A percentile compares a stretch with the other conserved stretches of the same genome.
Conservation (phyloP, 2,113 vertebrate genomes). For the Tinamus guttatus region DNA sequence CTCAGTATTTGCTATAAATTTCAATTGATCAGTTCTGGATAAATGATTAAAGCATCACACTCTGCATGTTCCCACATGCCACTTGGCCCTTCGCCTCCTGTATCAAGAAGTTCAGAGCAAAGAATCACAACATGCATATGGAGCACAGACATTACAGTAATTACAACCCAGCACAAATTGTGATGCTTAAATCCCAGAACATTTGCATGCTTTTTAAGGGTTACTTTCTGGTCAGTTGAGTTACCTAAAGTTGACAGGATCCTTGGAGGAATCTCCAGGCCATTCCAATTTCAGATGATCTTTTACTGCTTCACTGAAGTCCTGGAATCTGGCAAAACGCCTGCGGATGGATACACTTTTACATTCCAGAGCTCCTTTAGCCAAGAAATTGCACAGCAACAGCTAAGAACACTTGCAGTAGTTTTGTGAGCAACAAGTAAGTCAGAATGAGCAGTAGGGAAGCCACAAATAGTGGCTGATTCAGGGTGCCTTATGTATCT, state of each 20-base stretch:
- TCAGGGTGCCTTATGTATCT: constrained; percentile 30
- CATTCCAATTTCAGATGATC: constrained; percentile 42
- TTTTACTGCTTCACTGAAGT: constrained; percentile 41
- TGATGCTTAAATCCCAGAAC: neutral
- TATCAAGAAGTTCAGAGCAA: neutral
- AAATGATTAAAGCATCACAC: neutral
- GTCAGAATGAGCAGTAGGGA: neutral
- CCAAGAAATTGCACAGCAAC: constrained; percentile 47
- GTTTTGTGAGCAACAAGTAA: constrained; percentile 45
- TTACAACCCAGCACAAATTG: neutral
- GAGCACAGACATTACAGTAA: neutral
- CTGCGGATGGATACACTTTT: constrained; percentile 51
- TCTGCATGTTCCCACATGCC: neutral
- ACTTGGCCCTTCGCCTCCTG: neutral
- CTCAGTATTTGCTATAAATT: neutral
- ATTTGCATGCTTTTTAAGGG: neutral
- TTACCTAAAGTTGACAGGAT: neutral
- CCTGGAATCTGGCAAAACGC: constrained; percentile 58
- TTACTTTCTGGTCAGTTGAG: neutral
- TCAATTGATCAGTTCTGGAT: neutral
- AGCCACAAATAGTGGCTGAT: constrained; percentile 32
- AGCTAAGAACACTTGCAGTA: neutral
- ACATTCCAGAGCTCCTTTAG: constrained; percentile 57
- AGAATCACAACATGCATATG: neutral
- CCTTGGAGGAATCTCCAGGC: neutral